These are phyloP conservation scores for Dicyrtomina minuta DNA, from an alignment of 2,888 invertebrate genomes.

Conservation along the genomic window DNA sequence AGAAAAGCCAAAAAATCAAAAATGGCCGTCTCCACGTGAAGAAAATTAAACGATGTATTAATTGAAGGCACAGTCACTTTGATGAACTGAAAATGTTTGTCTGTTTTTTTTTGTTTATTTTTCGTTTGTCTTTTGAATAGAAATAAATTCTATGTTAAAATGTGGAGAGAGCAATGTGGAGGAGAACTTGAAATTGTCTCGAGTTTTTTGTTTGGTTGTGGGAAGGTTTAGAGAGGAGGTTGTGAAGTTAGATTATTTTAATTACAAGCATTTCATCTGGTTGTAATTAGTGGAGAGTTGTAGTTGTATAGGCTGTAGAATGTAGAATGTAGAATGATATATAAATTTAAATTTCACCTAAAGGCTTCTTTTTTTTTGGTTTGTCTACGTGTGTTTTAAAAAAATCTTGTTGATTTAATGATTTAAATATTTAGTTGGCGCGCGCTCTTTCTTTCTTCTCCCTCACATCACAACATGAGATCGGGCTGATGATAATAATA, in stretches of 20 bases:
- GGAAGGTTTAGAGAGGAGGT: neutral
- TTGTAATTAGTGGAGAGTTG: neutral
- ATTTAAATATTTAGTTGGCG: too few species aligned
- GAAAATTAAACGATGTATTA: slow-evolving; percentile 1
- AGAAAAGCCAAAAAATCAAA: slow-evolving; percentile 13
- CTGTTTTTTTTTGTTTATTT: neutral
- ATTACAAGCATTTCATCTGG: too few species aligned
- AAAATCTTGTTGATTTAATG: too few species aligned
- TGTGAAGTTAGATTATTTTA: too few species aligned
- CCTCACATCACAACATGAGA: slow-evolving; percentile 31
- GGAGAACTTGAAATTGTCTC: too few species aligned
- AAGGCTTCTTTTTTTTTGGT: neutral
- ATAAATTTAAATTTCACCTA: neutral
- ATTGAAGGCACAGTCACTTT: slow-evolving; percentile 28
- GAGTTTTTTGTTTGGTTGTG: neutral
- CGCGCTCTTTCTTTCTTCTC: neutral
- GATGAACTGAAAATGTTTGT: slow-evolving; percentile 3
- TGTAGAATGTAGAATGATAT: too few species aligned
- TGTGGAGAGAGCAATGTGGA: too few species aligned
- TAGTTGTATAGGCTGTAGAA: too few species aligned
- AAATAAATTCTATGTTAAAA: neutral
- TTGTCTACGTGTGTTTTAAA: too few species aligned
- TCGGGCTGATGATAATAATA: slow-evolving; percentile 1
- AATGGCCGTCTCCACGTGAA: slow-evolving; percentile 21
- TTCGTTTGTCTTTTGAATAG: neutral